Evolutionary conservation across 2,113 vertebrate genomes (phyloP).

Genomic region (Sceloporus tristichus): DNA sequence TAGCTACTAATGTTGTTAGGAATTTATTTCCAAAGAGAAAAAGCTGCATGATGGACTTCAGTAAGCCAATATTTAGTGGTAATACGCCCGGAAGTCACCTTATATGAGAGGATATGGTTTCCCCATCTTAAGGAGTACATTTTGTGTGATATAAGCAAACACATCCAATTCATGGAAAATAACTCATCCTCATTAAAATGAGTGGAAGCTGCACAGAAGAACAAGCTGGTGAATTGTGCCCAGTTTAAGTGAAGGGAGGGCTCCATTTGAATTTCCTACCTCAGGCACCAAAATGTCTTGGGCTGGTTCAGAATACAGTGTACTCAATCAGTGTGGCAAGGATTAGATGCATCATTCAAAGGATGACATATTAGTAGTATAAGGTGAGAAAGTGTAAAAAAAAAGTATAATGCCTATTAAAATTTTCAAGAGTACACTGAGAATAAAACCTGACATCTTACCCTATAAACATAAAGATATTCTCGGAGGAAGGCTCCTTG

Average conservation of each 20-base stretch:
- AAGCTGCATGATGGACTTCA: too few relatives aligned
- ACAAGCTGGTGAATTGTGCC: not conserved
- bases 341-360: not conserved
- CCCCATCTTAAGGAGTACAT: not conserved
- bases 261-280: not conserved
- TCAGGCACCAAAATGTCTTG: not conserved
- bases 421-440: not conserved
- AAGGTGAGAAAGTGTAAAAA: not conserved
- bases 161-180: not conserved
- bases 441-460: slow-evolving; percentile 51
- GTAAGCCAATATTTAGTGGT: too few relatives aligned
- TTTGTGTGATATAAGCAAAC: not conserved
- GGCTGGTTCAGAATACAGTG: not conserved
- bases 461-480: slow-evolving; percentile 97
- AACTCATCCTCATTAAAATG: not conserved
- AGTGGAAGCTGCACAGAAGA: not conserved
- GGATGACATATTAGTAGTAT: not conserved
- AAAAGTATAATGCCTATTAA: not conserved
- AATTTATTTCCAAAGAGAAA: too few relatives aligned
- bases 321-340: not conserved
- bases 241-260: not conserved
- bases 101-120: not conserved
- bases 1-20: too few relatives aligned
- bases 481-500: slow-evolving; percentile 96
- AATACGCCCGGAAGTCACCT: not conserved